Evolutionary conservation across 1,140 invertebrate genomes (phyloP), one percentile per base, ranked within the genome.

Genomic region (Pollicipes pollicipes): DNA sequence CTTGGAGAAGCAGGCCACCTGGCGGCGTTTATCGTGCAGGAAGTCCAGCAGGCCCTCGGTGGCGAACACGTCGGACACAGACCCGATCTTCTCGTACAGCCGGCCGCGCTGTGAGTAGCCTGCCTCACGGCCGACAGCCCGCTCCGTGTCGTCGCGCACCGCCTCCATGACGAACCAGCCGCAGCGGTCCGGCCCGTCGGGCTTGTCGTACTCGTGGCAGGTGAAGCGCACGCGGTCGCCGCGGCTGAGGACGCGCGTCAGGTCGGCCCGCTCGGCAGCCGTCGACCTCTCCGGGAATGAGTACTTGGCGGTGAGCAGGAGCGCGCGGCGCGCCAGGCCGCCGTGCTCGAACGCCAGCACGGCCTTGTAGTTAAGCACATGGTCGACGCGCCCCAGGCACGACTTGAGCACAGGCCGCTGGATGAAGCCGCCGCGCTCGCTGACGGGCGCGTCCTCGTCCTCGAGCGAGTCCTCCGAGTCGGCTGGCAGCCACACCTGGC

Each of bases 191-290:
- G 45, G 13, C 13, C 45, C 45, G 45, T 58, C 21, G 13, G 45
- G 45, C 45, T 58, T 27, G 64, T 66, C 64, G 64, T 66, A 66
- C n/a, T 27, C 27, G 28, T 66, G 64, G 64, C 64, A 66, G n/a
- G 64, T 66, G 64, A 66, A 66, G 27, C 28, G 64, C n/a, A 66
- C 64, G 1, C 26, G 28, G 64, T 66, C 28, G 64, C 64, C 64
- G 64, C n/a, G 27, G 64, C 64, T 27, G 24, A 66, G 64, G 24
- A 66, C 64, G 10, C 26, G 8, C 8, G 64, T 66, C 64, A 66
- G 64, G 64, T 66, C 64, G 64, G 24, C 24, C 16, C n/a, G 27
- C n/a, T 28, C 28, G 64, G 8, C n/a, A 3, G 64, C 28, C 27
- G 27, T 29, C 27, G 64, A 21, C 8, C 26, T 29, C 64, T 27